Conservation (phyloP, 2,888 invertebrate genomes). For the Cynaeus angustus region DNA sequence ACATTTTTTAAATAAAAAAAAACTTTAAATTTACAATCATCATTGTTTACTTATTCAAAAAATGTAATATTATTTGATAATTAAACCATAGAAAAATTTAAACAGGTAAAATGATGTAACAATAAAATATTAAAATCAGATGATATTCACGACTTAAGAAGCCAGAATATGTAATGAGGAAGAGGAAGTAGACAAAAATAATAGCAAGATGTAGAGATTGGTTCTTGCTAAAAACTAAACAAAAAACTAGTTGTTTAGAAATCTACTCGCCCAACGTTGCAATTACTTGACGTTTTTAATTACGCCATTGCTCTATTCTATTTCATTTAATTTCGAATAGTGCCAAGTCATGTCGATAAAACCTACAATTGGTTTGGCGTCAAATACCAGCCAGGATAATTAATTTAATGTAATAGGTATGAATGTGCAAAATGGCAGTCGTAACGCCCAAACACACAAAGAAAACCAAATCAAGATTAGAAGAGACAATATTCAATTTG, state of each 20-base stretch:
- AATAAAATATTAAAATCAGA: slow-evolving; percentile 14
- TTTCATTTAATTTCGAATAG: slow-evolving; percentile 37
- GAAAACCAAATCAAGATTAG: slow-evolving; percentile 36
- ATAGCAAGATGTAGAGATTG: slow-evolving; percentile 31
- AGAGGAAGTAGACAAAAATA: slow-evolving; percentile 24
- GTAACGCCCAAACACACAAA: slow-evolving; percentile 32
- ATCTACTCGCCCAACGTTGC: not conserved
- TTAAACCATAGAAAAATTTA: too few species aligned
- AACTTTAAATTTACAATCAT: too few species aligned
- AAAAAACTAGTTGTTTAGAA: slow-evolving; percentile 8
- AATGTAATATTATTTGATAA: too few species aligned
- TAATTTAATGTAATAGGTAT: slow-evolving; percentile 44
- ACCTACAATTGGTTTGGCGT: slow-evolving; percentile 25
- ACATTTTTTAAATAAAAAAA: too few species aligned
- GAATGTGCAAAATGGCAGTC: slow-evolving; percentile 34
- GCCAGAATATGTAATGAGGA: slow-evolving; percentile 30
- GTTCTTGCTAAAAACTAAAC: slow-evolving; percentile 22
- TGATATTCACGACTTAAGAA: slow-evolving; percentile 19
- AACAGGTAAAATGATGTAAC: slow-evolving; percentile 8
- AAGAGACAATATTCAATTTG: slow-evolving; percentile 55
- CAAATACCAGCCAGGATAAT: slow-evolving; percentile 21
- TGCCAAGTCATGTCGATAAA: slow-evolving; percentile 38
- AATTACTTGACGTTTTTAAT: slow-evolving; percentile 27
- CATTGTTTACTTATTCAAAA: too few species aligned
- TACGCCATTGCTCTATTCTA: slow-evolving; percentile 13